phyloP scores from a whole-genome alignment of 35 echinoderm and acorn worm genomes.

The Strongylocentrotus purpuratus region DNA sequence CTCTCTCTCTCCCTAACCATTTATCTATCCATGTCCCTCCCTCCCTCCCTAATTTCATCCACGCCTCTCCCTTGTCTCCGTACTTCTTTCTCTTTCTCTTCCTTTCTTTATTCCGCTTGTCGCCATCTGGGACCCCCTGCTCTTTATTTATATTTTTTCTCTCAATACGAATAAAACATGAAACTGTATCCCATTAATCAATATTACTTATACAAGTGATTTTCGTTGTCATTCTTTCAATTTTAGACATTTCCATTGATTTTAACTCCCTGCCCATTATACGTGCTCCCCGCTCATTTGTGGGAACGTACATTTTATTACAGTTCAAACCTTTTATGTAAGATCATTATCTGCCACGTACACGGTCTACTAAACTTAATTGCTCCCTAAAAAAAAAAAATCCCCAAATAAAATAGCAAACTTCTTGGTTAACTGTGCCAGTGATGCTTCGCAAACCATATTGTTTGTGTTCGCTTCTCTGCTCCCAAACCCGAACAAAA shows the following conservation, averaged over 20 bases:
- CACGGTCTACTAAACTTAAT: neutral
- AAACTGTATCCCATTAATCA: neutral
- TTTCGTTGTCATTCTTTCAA: neutral
- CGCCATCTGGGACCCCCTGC: neutral
- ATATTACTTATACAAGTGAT: neutral
- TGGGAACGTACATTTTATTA: neutral
- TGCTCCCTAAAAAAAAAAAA: neutral
- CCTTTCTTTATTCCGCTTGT: neutral
- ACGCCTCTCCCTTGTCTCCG: neutral
- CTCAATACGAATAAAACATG: neutral
- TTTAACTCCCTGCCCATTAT: too few relatives aligned
- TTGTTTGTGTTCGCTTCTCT: neutral
- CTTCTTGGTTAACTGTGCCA: slow-evolving; percentile 39
- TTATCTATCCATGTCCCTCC: neutral
- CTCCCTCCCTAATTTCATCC: neutral
- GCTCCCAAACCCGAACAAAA: neutral
- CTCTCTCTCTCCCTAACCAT: neutral
- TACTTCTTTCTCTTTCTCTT: neutral
- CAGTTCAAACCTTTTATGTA: neutral
- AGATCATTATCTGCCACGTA: neutral
- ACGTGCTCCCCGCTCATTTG: neutral
- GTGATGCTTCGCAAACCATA: too few relatives aligned
- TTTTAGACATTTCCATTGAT: neutral
- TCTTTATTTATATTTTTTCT: neutral
- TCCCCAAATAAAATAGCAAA: neutral